phyloP scores from a whole-genome alignment of 2,113 vertebrate genomes.

The Pimephales promelas region DNA sequence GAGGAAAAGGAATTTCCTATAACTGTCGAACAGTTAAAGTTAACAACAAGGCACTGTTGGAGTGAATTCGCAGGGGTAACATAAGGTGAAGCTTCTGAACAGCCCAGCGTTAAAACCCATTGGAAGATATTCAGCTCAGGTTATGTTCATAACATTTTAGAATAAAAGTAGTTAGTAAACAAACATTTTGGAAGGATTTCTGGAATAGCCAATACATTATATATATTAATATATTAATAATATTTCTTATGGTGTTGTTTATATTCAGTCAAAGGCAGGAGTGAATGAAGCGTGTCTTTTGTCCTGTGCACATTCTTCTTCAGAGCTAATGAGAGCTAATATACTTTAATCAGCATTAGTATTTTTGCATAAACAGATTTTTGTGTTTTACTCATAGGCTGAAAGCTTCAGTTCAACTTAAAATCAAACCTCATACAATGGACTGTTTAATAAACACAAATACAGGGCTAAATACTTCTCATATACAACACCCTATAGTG shows the following conservation, averaged over 20 bases:
- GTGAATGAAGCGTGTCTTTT: neutral
- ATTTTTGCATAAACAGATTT: neutral
- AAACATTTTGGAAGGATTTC: too few species aligned
- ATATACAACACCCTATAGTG: neutral
- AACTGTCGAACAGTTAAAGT: slow-evolving; percentile 39
- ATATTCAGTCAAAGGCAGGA: neutral
- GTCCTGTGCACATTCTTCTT: neutral
- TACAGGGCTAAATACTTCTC: too few species aligned
- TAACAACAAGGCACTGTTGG: slow-evolving; percentile 58
- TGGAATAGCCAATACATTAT: neutral
- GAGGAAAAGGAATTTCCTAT: slow-evolving; percentile 54
- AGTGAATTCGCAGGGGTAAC: slow-evolving; percentile 44
- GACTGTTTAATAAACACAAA: too few species aligned
- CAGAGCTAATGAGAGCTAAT: neutral
- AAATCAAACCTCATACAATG: neutral
- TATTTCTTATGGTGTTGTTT: too few species aligned
- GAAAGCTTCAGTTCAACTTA: neutral
- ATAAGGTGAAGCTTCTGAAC: slow-evolving; percentile 36
- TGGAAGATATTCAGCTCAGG: neutral
- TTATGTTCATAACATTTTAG: slow-evolving; percentile 23
- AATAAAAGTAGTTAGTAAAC: neutral
- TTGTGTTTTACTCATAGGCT: neutral
- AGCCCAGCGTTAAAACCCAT: neutral
- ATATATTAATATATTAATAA: too few species aligned
- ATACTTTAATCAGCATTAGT: neutral